Evolutionary conservation across 1,140 invertebrate genomes (phyloP).

Genomic region (Papilio aristodemus): DNA sequence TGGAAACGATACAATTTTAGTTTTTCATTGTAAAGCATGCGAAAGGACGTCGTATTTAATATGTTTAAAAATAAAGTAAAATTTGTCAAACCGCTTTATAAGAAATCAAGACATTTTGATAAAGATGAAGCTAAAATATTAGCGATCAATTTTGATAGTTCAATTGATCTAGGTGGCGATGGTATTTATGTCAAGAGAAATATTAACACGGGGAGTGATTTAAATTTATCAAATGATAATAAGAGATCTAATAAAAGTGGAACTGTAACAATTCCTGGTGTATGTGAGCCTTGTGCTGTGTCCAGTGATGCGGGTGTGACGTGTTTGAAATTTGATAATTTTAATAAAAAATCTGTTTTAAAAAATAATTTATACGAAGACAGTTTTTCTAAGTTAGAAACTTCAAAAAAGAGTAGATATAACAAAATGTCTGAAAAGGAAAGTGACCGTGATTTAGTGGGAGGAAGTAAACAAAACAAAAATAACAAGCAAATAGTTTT

Average conservation of each 20-base stretch:
- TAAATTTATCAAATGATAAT: constrained; percentile 30
- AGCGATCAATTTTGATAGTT: constrained; percentile 51
- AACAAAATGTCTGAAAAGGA: constrained; percentile 31
- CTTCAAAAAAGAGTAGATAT: constrained; percentile 16
- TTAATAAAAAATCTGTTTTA: constrained; percentile 38
- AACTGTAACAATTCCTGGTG: constrained; percentile 13
- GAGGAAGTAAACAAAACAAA: constrained; percentile 35
- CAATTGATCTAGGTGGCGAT: constrained; percentile 55
- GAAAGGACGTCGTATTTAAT: constrained; percentile 50
- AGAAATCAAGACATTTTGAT: constrained; percentile 47
- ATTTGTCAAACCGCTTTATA: constrained; percentile 66
- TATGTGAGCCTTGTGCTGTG: constrained; percentile 4
- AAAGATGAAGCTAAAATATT: constrained; percentile 44
- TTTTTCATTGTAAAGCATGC: constrained; percentile 46
- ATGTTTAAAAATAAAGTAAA: constrained; percentile 61
- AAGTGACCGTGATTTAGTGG: constrained; percentile 37
- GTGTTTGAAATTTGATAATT: not conserved
- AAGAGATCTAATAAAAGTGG: constrained; percentile 12
- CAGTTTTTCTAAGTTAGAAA: not conserved
- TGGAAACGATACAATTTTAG: constrained; percentile 52
- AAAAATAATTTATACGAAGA: constrained; percentile 40
- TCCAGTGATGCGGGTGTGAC: not conserved
- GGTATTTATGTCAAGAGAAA: constrained; percentile 54
- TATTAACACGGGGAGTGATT: constrained; percentile 42
- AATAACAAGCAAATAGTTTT: constrained; percentile 24